A percentile compares a stretch with the other conserved stretches of the same genome.
Evolutionary conservation across 2,113 vertebrate species (phyloP).

Genomic region (Entelurus aequoreus): DNA sequence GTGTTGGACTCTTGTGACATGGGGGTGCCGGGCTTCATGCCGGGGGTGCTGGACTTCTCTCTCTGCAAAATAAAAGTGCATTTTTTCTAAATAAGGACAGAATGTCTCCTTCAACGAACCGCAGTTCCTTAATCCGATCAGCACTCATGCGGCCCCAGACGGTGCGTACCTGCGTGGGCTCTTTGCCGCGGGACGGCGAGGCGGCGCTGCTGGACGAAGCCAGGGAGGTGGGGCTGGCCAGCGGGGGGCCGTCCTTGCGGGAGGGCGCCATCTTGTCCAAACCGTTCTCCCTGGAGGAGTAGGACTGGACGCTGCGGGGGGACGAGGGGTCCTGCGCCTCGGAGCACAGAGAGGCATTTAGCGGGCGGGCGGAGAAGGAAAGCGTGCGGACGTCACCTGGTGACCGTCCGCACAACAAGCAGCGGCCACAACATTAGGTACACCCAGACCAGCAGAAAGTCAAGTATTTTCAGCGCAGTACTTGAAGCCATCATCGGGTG

Average conservation of each 20-base stretch:
- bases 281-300: slow-evolving; percentile 86
- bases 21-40: slow-evolving; percentile 84
- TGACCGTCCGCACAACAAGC: too few relatives aligned
- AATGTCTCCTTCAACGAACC: too few relatives aligned
- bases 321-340: slow-evolving; percentile 81
- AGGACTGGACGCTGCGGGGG: slow-evolving; percentile 85
- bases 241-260: slow-evolving; percentile 77
- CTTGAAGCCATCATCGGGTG: too few relatives aligned
- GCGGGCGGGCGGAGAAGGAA: not conserved
- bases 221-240: slow-evolving; percentile 84
- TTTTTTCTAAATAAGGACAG: too few relatives aligned
- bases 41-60: slow-evolving; percentile 86
- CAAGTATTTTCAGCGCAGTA: too few relatives aligned
- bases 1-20: slow-evolving; percentile 78
- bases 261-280: slow-evolving; percentile 77
- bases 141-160: too few relatives aligned
- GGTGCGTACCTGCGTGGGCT: slow-evolving; percentile 65
- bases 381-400: too few relatives aligned
- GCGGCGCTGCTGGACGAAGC: slow-evolving; percentile 83
- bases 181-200: slow-evolving; percentile 80
- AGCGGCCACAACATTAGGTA: too few relatives aligned
- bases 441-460: too few relatives aligned
- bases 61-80: slow-evolving; percentile 57
- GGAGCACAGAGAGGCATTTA: not conserved
- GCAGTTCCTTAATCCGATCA: too few relatives aligned